phyloP scores from a whole-genome alignment of 2,797 vertebrate species.

The Crenuchus spilurus region DNA sequence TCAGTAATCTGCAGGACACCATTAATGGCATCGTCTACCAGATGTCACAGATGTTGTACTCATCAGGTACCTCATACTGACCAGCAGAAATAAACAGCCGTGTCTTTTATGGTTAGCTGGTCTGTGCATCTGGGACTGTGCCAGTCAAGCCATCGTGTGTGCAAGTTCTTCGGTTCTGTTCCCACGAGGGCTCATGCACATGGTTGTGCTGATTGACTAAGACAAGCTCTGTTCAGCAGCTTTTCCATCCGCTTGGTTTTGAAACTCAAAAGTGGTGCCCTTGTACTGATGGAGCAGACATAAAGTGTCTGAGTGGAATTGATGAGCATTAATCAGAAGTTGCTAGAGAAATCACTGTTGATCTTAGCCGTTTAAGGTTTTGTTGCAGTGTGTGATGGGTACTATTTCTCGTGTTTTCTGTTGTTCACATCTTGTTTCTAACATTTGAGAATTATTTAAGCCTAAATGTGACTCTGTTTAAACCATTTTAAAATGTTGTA shows the following conservation, averaged over 20 bases:
- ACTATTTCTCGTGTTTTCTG: too few relatives aligned
- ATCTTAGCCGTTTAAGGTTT: constrained; percentile 49
- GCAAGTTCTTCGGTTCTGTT: not conserved
- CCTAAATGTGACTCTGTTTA: too few relatives aligned
- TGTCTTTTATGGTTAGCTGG: not conserved
- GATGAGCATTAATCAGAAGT: constrained; percentile 50
- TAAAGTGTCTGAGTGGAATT: constrained; percentile 33
- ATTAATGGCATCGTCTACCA: not conserved
- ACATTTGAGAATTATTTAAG: too few relatives aligned
- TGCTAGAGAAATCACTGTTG: constrained; percentile 43
- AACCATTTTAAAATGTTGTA: too few relatives aligned
- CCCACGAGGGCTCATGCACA: not conserved
- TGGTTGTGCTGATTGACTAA: not conserved
- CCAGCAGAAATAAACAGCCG: not conserved
- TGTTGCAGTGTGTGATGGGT: constrained; percentile 40
- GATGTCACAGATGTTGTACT: not conserved
- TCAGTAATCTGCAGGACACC: not conserved
- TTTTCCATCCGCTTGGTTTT: not conserved
- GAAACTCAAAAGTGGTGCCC: not conserved
- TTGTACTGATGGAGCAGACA: not conserved
- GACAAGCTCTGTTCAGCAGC: not conserved
- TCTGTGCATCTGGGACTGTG: not conserved
- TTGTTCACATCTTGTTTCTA: too few relatives aligned
- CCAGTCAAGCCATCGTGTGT: not conserved
- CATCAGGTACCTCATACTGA: not conserved